phyloP scores from a whole-genome alignment of 2,888 invertebrate genomes.

The Athalia cordata region DNA sequence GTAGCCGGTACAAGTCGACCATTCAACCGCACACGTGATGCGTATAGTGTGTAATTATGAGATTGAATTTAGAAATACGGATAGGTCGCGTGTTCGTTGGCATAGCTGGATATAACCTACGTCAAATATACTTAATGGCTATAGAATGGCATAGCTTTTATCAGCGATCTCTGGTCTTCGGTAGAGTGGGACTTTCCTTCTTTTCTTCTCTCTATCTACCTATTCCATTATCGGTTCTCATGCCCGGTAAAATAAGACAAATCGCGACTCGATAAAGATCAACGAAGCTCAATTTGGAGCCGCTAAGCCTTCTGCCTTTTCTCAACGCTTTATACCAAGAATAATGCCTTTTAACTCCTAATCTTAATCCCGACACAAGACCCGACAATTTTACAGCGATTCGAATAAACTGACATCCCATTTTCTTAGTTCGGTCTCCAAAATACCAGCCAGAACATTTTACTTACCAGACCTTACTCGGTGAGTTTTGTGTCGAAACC shows the following conservation, averaged over 20 bases:
- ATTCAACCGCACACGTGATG: constrained; percentile 27
- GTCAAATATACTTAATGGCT: constrained; percentile 32
- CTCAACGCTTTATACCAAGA: neutral
- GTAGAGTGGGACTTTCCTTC: neutral
- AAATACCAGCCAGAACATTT: neutral
- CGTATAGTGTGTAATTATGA: constrained; percentile 27
- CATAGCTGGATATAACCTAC: neutral
- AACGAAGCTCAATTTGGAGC: constrained; percentile 38
- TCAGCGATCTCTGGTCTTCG: constrained; percentile 15
- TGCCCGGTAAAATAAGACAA: constrained; percentile 33
- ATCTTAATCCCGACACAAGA: neutral
- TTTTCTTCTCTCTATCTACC: constrained; percentile 12
- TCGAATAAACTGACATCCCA: neutral
- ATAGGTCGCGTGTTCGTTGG: constrained; percentile 28
- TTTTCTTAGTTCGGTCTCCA: no score
- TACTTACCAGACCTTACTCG: neutral
- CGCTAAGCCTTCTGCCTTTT: constrained; percentile 13
- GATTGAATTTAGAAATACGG: constrained; percentile 32
- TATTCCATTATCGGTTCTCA: constrained; percentile 31
- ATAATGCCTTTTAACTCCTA: constrained; percentile 10
- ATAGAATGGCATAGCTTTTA: constrained; percentile 29
- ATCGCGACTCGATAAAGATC: constrained; percentile 27
- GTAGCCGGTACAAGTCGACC: constrained; percentile 17
- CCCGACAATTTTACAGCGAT: neutral
- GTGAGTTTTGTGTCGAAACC: neutral